Base-by-base conservation (phyloP, 2,113 vertebrate genomes). In the Eptatretus burgeri region DNA sequence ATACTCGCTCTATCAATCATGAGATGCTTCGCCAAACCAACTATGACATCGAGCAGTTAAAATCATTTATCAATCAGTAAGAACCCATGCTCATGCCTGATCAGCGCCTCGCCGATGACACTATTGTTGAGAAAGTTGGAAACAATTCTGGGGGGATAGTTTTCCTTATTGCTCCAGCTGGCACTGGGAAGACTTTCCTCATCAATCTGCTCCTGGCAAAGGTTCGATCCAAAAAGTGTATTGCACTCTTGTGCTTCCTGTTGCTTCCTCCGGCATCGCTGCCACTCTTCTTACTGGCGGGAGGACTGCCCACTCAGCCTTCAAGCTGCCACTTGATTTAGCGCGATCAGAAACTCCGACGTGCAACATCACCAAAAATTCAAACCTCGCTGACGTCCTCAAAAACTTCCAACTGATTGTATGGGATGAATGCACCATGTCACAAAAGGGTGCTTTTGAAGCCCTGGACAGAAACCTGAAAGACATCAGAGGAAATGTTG, bases 391-490 rank as follows among this genome's bases (percentile, higher is more conserved):
- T 14, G 14, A 56, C 14, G 52, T 56, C 52, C 52, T 56, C 17
- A 14, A 14, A 14, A 17, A 56, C 17, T 56, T 14, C 17, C 14
- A 56, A 56, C 17, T 14, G 17, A 56, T 56, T 14, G 52, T 56
- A 17, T 56, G 52, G 52, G 52, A 56, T 56, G 52, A 56, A 56
- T 56, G 52, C 52, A 56, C 52, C 52, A 56, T 56, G 52, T 56
- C 52, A 14, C 52, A 56, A 17, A 56, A 56, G 52, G 52, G 52
- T 14, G 52, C 52, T 14, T 56, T 56, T 56, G 52, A 56, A 17
- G 52, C 52, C 17, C 14, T 56, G 14, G 17, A 56, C 52, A 56
- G 2, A 56, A 56, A 14, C 17, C 17, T 56, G 52, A 14, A 56
- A 2, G 52, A 56, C 5, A 14, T 56, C 52, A 14, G 17, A 14